phyloP scores from a whole-genome alignment of 2,888 invertebrate species.

The Embidobia sp. region DNA sequence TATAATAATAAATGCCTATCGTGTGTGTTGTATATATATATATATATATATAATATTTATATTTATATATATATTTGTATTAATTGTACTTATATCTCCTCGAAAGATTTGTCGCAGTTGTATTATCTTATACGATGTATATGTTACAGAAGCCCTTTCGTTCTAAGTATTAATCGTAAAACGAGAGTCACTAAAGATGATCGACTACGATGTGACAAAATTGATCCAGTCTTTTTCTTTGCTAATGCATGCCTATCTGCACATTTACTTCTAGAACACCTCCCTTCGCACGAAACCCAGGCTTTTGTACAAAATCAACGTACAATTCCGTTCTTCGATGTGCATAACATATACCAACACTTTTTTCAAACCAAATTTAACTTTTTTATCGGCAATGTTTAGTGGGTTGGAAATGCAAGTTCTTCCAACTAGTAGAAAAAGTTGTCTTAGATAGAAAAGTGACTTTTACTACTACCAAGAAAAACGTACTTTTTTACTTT shows the following conservation, averaged over 20 bases:
- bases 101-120: slow-evolving; percentile 43
- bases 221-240: slow-evolving; percentile 57
- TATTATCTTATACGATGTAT: slow-evolving; percentile 34
- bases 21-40: slow-evolving; percentile 28
- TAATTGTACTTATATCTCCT: slow-evolving; percentile 47
- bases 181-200: slow-evolving; percentile 30
- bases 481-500: too few relatives aligned
- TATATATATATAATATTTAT: slow-evolving; percentile 22
- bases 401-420: too few relatives aligned
- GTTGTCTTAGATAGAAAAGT: too few relatives aligned
- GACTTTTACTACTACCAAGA: too few relatives aligned
- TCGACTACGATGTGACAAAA: slow-evolving; percentile 28
- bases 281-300: too few relatives aligned
- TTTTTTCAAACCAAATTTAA: neutral
- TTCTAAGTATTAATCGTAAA: slow-evolving; percentile 27
- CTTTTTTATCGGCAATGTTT: neutral
- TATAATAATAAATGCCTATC: slow-evolving; percentile 49
- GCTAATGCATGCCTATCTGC: slow-evolving; percentile 47
- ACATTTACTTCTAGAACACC: slow-evolving; percentile 29
- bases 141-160: slow-evolving; percentile 52
- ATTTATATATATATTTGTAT: slow-evolving; percentile 25
- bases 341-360: too few relatives aligned
- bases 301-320: too few relatives aligned
- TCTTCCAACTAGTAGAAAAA: too few relatives aligned
- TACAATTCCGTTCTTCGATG: too few relatives aligned